phyloP scores from a whole-genome alignment of 2,797 vertebrate species.

The Platyrinchus mystaceus region DNA sequence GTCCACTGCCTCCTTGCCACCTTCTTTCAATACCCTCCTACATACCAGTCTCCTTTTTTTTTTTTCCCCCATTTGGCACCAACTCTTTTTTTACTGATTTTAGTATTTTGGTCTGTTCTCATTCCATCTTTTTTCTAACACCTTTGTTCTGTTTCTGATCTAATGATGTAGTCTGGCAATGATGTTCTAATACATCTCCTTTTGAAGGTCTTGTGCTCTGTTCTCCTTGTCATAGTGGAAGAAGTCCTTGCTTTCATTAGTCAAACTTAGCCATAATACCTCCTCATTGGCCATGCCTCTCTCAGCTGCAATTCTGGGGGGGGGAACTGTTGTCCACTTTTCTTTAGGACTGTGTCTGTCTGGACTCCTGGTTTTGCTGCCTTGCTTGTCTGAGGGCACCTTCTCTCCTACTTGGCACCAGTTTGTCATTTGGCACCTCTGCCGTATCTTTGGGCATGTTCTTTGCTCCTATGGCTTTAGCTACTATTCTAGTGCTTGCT shows the following conservation, averaged over 20 bases:
- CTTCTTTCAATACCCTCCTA: background rate
- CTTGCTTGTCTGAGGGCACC: background rate
- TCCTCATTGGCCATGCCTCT: background rate
- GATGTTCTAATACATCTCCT: background rate
- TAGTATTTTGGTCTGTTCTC: background rate
- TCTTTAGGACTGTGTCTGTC: background rate
- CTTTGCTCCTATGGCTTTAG: background rate
- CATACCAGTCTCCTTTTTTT: background rate
- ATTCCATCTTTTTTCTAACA: background rate
- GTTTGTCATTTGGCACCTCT: conserved; percentile 1
- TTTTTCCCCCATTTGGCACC: background rate
- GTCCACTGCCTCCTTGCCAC: background rate
- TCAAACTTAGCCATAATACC: background rate
- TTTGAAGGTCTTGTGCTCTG: background rate
- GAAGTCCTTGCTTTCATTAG: background rate
- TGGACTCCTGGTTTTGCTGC: background rate
- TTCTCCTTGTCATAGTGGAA: background rate
- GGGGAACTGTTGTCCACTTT: background rate
- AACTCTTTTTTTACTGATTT: background rate
- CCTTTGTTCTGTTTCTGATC: background rate
- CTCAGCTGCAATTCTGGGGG: background rate
- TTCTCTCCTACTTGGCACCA: conserved; percentile 12
- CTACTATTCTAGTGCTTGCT: background rate
- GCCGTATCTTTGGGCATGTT: background rate
- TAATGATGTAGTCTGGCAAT: background rate